A percentile compares a stretch with the other conserved stretches of the same genome.
phyloP scores from a whole-genome alignment of 2,888 invertebrate species.

The Mesorhabditis spiculigera region DNA sequence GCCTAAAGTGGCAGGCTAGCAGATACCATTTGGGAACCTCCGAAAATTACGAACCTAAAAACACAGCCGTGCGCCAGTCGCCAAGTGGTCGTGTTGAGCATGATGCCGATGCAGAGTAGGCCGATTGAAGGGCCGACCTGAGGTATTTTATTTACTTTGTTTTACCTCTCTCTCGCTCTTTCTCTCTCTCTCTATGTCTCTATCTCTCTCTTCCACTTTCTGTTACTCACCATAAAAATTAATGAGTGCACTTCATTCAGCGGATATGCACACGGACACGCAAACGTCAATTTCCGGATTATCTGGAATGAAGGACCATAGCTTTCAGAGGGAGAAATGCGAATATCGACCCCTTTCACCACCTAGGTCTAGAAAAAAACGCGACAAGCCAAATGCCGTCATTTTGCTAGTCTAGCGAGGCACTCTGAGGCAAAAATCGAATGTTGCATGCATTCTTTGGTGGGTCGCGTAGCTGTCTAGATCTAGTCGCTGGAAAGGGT shows the following conservation, averaged over 20 bases:
- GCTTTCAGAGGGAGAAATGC: no score
- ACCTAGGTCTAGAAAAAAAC: no score
- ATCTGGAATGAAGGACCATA: conserved; percentile 26
- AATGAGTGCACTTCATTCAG: conserved; percentile 44
- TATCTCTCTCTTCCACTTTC: neutral
- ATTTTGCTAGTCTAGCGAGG: no score
- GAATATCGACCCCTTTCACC: no score
- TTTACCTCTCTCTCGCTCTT: neutral
- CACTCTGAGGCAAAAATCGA: no score
- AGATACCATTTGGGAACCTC: neutral
- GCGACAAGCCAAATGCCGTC: no score
- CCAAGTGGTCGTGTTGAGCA: conserved; percentile 51
- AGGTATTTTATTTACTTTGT: no score
- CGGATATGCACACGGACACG: conserved; percentile 51
- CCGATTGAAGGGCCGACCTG: conserved; percentile 30
- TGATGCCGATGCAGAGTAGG: conserved; percentile 30
- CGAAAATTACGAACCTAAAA: conserved; percentile 31
- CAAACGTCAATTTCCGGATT: conserved; percentile 43
- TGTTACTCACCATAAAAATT: conserved; percentile 29
- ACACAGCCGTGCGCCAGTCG: conserved; percentile 46
- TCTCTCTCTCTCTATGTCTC: neutral
- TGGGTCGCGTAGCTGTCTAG: no score
- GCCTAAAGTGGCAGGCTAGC: conserved; percentile 14
- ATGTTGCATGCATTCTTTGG: no score
- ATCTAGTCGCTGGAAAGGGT: no score